Evolutionary conservation across 2,113 vertebrate species (phyloP).

Genomic region (Lophochroa leadbeateri): DNA sequence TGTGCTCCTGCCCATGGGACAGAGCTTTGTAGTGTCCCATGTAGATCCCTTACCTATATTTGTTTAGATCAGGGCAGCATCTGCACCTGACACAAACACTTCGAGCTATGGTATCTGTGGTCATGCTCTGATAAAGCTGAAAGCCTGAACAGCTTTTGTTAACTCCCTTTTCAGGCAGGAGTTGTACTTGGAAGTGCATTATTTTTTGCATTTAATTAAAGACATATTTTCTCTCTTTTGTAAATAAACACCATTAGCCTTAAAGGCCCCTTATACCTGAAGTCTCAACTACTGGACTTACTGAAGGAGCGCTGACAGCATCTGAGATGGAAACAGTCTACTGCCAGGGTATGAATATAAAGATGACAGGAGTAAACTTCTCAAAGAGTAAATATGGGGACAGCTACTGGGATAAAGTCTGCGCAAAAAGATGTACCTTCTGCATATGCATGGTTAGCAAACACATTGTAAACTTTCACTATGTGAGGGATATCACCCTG

Average conservation of each 20-base stretch:
- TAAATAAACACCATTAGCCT: neutral
- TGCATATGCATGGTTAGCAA: neutral
- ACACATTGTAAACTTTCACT: neutral
- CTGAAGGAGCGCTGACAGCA: neutral
- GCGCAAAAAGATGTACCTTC: neutral
- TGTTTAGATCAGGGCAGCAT: neutral
- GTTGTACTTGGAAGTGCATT: neutral
- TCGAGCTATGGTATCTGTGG: neutral
- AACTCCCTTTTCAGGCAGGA: neutral
- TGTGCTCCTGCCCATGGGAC: neutral
- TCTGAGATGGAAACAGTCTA: neutral
- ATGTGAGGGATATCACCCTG: accelerated
- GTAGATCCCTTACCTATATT: neutral
- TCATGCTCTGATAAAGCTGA: neutral
- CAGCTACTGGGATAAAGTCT: neutral
- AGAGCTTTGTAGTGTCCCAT: neutral
- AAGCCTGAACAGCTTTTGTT: neutral
- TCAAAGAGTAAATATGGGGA: neutral
- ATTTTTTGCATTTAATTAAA: neutral
- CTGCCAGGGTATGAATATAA: neutral
- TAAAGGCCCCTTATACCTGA: neutral
- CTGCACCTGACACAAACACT: neutral
- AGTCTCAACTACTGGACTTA: neutral
- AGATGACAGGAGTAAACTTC: neutral
- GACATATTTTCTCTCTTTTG: neutral